Evolutionary conservation across 2,113 vertebrate genomes (phyloP).

Genomic region (Synodontis membranacea): DNA sequence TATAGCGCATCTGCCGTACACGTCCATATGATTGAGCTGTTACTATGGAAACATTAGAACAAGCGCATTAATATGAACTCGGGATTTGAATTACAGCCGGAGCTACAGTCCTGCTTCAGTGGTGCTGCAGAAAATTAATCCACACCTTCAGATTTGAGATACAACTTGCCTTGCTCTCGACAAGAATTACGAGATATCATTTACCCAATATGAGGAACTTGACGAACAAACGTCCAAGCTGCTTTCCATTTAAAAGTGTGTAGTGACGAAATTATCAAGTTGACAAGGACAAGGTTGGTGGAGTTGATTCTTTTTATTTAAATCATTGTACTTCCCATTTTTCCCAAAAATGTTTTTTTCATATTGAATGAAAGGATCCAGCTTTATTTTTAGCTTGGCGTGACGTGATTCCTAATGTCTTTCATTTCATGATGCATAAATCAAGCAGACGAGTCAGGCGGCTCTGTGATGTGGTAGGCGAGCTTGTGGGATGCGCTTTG

Average conservation of each 20-base stretch:
- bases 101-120: background rate
- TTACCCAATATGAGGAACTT: background rate
- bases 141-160: background rate
- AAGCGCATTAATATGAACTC: background rate
- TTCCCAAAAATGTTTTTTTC: background rate
- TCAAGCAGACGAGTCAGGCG: conserved; percentile 11
- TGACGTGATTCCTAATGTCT: conserved; percentile 26
- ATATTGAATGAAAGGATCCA: background rate
- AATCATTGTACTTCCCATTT: background rate
- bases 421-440: conserved; percentile 26
- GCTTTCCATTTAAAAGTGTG: background rate
- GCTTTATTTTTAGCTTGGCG: conserved; percentile 11
- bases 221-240: background rate
- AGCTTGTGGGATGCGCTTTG: conserved; percentile 41
- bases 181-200: background rate
- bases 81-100: background rate
- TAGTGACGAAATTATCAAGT: background rate
- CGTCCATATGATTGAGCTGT: background rate
- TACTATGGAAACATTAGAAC: background rate
- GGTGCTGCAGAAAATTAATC: background rate
- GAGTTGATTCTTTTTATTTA: background rate
- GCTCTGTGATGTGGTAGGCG: conserved; percentile 23
- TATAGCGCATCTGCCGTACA: background rate
- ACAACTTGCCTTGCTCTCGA: background rate
- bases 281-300: background rate